Conservation (phyloP, 1,140 invertebrate species). For the Lepidurus apus region DNA sequence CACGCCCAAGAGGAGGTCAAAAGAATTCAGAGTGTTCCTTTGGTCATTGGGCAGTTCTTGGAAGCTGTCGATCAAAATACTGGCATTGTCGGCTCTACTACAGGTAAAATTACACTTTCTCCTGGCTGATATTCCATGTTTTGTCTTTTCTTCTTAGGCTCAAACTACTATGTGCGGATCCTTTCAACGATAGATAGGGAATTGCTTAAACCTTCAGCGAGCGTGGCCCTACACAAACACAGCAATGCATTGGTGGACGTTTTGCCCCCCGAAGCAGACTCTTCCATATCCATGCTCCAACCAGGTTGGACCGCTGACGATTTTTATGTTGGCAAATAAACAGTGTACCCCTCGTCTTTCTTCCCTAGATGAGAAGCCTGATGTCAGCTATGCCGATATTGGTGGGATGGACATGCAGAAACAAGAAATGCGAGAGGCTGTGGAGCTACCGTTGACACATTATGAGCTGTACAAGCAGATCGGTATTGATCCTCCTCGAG, state of each 20-base stretch:
- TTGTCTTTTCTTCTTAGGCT: conserved; percentile 53
- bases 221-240: conserved; percentile 95
- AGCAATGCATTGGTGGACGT: conserved; percentile 97
- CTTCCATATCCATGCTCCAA: conserved; percentile 92
- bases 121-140: background rate
- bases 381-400: conserved; percentile 95
- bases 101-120: conserved; percentile 48
- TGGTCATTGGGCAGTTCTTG: conserved; percentile 96
- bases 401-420: conserved; percentile 99
- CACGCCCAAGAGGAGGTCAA: conserved; percentile 98
- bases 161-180: conserved; percentile 97
- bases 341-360: conserved; percentile 33
- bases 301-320: conserved; percentile 54
- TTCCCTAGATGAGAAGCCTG: conserved; percentile 88
- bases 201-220: conserved; percentile 87
- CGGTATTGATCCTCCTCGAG: conserved; percentile 90
- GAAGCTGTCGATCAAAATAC: conserved; percentile 98
- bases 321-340: conserved; percentile 9
- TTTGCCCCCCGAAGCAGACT: conserved; percentile 95
- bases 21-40: conserved; percentile 91
- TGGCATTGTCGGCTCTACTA: conserved; percentile 81
- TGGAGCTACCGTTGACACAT: conserved; percentile 95
- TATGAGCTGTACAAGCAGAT: conserved; percentile 99
- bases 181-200: conserved; percentile 93
- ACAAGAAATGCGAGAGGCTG: conserved; percentile 97